Conservation (phyloP, 2,888 invertebrate genomes). For the Calliscelio sp. region DNA sequence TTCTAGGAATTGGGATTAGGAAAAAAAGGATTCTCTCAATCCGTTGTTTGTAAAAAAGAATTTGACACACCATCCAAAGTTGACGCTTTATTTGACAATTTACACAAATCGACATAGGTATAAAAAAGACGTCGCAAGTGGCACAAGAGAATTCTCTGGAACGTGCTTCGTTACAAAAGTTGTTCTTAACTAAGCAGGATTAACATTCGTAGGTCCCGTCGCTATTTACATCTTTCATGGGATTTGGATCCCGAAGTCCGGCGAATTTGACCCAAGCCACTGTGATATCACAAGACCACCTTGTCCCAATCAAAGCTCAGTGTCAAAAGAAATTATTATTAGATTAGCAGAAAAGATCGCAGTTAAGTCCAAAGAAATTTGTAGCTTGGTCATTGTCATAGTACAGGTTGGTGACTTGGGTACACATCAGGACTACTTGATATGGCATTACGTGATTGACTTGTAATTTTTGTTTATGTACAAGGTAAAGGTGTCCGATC, state of each 20-base stretch:
- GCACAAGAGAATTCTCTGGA: slow-evolving; percentile 62
- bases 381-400: too few relatives aligned
- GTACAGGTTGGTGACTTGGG: too few relatives aligned
- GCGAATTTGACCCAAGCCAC: background rate
- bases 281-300: too few relatives aligned
- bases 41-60: slow-evolving; percentile 42
- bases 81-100: slow-evolving; percentile 67
- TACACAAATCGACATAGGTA: slow-evolving; percentile 60
- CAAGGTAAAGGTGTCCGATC: slow-evolving; percentile 74
- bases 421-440: too few relatives aligned
- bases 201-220: slow-evolving; percentile 70
- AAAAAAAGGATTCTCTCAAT: slow-evolving; percentile 41
- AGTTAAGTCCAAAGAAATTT: too few relatives aligned
- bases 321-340: too few relatives aligned
- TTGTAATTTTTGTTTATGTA: slow-evolving; percentile 79
- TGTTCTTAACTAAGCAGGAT: slow-evolving; percentile 77
- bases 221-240: slow-evolving; percentile 81
- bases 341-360: too few relatives aligned
- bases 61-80: slow-evolving; percentile 55
- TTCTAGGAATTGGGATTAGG: background rate
- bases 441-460: too few relatives aligned
- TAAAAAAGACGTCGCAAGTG: slow-evolving; percentile 51
- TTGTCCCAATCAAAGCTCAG: too few relatives aligned
- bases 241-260: slow-evolving; percentile 26
- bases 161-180: slow-evolving; percentile 45